A percentile compares a stretch with the other conserved stretches of the same genome.
phyloP scores from a whole-genome alignment of 1,140 invertebrate genomes.

The Habropoda laboriosa region DNA sequence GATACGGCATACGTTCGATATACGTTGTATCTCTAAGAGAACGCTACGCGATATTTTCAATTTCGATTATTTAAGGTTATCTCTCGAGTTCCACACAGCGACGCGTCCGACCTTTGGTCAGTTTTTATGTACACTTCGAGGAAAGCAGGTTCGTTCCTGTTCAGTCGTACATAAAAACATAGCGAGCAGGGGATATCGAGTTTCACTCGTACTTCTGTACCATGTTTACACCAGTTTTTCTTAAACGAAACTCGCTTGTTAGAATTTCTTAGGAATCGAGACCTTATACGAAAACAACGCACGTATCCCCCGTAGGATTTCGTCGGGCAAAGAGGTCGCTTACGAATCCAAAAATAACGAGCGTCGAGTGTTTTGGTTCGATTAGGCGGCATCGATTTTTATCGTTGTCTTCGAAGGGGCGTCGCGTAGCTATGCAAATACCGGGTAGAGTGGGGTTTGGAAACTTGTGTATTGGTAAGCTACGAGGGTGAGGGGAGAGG shows the following conservation, averaged over 20 bases:
- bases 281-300: too few relatives aligned
- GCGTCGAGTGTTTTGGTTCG: slow-evolving; percentile 72
- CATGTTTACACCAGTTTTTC: too few relatives aligned
- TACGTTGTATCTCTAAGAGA: neutral
- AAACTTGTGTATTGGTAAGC: slow-evolving; percentile 41
- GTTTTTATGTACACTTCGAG: too few relatives aligned
- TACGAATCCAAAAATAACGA: slow-evolving; percentile 64
- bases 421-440: slow-evolving; percentile 72
- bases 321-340: neutral
- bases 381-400: slow-evolving; percentile 73
- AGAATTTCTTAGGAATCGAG: neutral
- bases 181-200: too few relatives aligned
- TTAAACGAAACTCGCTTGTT: too few relatives aligned
- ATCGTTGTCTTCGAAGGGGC: slow-evolving; percentile 49
- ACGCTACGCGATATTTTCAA: neutral
- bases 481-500: neutral
- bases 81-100: too few relatives aligned
- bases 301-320: too few relatives aligned
- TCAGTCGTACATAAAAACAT: too few relatives aligned
- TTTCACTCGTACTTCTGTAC: too few relatives aligned
- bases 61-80: too few relatives aligned
- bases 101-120: too few relatives aligned
- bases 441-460: slow-evolving; percentile 46
- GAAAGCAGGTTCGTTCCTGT: too few relatives aligned
- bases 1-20: neutral